These are phyloP conservation scores for Monochamus alternatus DNA, from an alignment of 2,888 invertebrate genomes.

Conservation along the genomic window DNA sequence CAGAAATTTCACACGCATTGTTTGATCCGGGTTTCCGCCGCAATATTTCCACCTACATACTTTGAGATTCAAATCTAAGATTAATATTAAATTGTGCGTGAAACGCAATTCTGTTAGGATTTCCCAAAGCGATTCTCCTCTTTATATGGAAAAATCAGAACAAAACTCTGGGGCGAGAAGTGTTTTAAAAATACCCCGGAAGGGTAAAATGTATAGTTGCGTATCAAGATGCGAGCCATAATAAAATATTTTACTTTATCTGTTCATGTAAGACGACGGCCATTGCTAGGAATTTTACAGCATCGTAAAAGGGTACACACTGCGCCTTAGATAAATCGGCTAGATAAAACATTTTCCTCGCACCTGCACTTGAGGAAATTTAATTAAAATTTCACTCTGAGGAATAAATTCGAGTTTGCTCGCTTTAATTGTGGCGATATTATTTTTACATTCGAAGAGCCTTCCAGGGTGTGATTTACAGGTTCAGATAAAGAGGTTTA, in stretches of 20 bases:
- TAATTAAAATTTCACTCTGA: slow-evolving; percentile 50
- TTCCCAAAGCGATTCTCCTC: slow-evolving; percentile 25
- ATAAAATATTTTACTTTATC: slow-evolving; percentile 62
- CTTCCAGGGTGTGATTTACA: slow-evolving; percentile 73
- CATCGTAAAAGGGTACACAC: slow-evolving; percentile 63
- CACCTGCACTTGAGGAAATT: slow-evolving; percentile 60
- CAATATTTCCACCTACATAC: slow-evolving; percentile 28
- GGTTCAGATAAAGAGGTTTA: slow-evolving; percentile 67
- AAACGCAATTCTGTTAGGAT: slow-evolving; percentile 28
- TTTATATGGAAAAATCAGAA: slow-evolving; percentile 35
- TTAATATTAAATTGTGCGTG: slow-evolving; percentile 37
- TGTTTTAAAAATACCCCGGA: slow-evolving; percentile 10
- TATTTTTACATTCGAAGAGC: slow-evolving; percentile 57
- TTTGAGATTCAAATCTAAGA: slow-evolving; percentile 29
- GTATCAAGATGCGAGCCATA: slow-evolving; percentile 58
- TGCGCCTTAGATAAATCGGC: slow-evolving; percentile 63
- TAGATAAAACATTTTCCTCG: slow-evolving; percentile 61
- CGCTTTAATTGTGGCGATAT: slow-evolving; percentile 56
- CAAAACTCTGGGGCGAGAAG: slow-evolving; percentile 25
- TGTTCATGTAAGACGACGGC: slow-evolving; percentile 57
- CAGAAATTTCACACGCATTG: slow-evolving; percentile 26
- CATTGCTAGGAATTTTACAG: slow-evolving; percentile 58
- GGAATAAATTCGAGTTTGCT: slow-evolving; percentile 38
- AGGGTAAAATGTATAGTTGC: slow-evolving; percentile 42
- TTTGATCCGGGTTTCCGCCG: slow-evolving; percentile 15